Percentiles rank a stretch among this genome's conserved stretches.
These are phyloP conservation scores for Phyllotreta striolata DNA, from an alignment of 2,888 invertebrate species.

Conservation along the genomic window DNA sequence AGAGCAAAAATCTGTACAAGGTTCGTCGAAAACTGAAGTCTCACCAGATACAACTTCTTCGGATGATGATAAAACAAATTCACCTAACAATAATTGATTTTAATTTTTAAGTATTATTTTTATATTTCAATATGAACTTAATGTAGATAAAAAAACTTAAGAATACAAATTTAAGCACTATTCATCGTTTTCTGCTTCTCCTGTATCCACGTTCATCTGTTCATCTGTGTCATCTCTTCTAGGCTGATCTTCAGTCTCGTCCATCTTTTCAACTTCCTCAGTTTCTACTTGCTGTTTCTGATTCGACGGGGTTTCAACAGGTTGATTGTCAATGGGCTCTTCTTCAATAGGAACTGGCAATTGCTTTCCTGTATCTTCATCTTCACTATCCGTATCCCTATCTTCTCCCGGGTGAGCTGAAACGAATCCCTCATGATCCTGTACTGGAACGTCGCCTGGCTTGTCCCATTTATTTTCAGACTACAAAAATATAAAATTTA, in stretches of 20 bases:
- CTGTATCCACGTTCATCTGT: slow-evolving; percentile 45
- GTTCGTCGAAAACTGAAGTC: no score
- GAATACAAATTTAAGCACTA: slow-evolving; percentile 29
- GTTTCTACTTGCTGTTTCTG: slow-evolving; percentile 9
- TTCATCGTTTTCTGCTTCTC: slow-evolving; percentile 52
- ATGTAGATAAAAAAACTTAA: slow-evolving; percentile 10
- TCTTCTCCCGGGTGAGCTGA: slow-evolving; percentile 74
- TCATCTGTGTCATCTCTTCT: slow-evolving; percentile 40
- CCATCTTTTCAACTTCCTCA: slow-evolving; percentile 18
- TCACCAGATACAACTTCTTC: no score
- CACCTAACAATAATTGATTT: no score
- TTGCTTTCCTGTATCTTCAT: slow-evolving; percentile 55
- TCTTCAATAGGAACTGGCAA: slow-evolving; percentile 59
- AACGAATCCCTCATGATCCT: slow-evolving; percentile 67
- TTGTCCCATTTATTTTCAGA: slow-evolving; percentile 67
- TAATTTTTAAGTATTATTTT: neutral
- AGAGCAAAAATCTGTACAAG: no score
- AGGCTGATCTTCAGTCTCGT: slow-evolving; percentile 33
- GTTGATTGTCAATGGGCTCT: slow-evolving; percentile 54
- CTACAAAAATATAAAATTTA: slow-evolving; percentile 19
- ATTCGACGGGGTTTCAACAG: slow-evolving; percentile 1
- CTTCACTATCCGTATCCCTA: slow-evolving; percentile 70
- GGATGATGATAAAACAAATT: no score
- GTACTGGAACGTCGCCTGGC: slow-evolving; percentile 67
- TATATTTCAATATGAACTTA: slow-evolving; percentile 3